Percentiles rank a stretch among this genome's conserved stretches.
Conservation (phyloP, 1,140 invertebrate species). For the Anastatus disparis region DNA sequence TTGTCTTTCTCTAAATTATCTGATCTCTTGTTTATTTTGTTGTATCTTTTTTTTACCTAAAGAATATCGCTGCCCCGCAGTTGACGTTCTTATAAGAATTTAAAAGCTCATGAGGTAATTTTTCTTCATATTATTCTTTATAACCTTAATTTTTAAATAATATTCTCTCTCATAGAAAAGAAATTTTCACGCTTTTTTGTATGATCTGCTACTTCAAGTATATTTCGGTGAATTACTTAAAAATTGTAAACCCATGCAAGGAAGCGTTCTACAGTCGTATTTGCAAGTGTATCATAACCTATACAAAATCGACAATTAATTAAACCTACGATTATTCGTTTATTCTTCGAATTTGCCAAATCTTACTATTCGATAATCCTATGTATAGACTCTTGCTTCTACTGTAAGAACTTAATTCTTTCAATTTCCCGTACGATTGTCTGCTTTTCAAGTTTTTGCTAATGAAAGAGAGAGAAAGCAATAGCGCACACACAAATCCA, state of each 20-base stretch:
- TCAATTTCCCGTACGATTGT: background rate
- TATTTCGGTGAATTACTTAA: background rate
- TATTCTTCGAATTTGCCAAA: background rate
- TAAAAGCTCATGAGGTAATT: background rate
- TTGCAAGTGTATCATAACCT: conserved; percentile 16
- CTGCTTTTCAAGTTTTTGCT: background rate
- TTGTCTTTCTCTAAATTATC: background rate
- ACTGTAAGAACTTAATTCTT: background rate
- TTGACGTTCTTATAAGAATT: background rate
- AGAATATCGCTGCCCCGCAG: background rate
- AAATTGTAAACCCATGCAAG: background rate
- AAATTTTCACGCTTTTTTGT: background rate
- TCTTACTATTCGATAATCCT: background rate
- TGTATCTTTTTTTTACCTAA: background rate
- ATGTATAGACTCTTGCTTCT: background rate
- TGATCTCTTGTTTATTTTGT: background rate
- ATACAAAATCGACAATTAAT: background rate
- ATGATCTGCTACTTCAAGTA: background rate
- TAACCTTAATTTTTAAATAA: background rate
- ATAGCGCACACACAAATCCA: background rate
- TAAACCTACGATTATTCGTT: conserved; percentile 2
- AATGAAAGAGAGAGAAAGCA: too few species aligned
- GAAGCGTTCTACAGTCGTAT: conserved; percentile 10
- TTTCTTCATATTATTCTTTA: background rate
- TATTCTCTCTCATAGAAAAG: background rate